Conservation (phyloP, 2,888 invertebrate species). For the Mylabris sibirica region DNA sequence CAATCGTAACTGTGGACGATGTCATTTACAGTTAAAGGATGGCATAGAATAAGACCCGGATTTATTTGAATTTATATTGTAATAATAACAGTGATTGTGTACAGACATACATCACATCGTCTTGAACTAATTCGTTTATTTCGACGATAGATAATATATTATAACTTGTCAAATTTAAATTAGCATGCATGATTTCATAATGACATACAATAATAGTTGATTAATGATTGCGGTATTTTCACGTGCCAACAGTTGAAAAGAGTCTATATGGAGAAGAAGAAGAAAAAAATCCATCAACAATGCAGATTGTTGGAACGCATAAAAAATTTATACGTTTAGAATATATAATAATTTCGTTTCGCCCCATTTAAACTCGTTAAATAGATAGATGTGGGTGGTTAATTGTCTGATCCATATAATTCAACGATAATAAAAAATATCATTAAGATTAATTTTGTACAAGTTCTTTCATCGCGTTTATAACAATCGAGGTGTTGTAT, state of each 20-base stretch:
- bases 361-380: conserved; percentile 18
- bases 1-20: neutral
- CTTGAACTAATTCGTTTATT: conserved; percentile 21
- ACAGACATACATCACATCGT: neutral
- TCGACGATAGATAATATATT: conserved; percentile 19
- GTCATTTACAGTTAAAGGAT: neutral
- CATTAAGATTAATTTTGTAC: neutral
- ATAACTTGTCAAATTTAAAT: conserved; percentile 20
- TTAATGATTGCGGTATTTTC: conserved; percentile 16
- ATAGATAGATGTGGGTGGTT: conserved; percentile 10
- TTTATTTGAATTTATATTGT: neutral
- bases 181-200: conserved; percentile 22
- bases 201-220: conserved; percentile 20
- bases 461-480: neutral
- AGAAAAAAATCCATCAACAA: conserved; percentile 10
- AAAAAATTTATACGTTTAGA: neutral
- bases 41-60: neutral
- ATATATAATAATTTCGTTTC: neutral
- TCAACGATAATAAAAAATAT: neutral
- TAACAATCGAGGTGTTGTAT: conserved; percentile 1
- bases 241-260: conserved; percentile 16
- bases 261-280: neutral
- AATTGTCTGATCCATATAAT: conserved; percentile 16
- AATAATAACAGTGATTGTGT: conserved; percentile 12
- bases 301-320: neutral